These are phyloP conservation scores for Plebejus melissa DNA, from an alignment of 2,888 invertebrate species.

Conservation along the genomic window DNA sequence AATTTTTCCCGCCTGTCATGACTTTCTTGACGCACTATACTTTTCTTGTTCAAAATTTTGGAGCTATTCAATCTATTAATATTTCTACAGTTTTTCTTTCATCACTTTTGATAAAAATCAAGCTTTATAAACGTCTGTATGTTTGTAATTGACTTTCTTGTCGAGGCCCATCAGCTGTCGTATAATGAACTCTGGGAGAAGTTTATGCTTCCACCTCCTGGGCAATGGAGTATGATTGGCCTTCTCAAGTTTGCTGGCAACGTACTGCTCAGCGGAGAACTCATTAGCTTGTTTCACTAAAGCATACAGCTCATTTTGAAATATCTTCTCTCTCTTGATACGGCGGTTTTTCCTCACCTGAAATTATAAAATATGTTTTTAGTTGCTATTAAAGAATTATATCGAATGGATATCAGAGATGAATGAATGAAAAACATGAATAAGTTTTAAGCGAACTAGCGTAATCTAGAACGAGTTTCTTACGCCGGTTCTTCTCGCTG, in stretches of 20 bases:
- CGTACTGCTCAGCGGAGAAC: conserved; percentile 87
- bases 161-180: conserved; percentile 82
- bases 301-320: conserved; percentile 84
- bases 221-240: conserved; percentile 82
- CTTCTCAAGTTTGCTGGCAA: conserved; percentile 79
- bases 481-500: no score
- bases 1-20: no score
- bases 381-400: neutral
- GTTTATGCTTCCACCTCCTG: conserved; percentile 78
- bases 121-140: conserved; percentile 68
- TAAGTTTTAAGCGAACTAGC: no score
- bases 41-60: no score
- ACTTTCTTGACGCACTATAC: no score
- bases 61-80: neutral
- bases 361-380: conserved; percentile 39
- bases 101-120: conserved; percentile 35
- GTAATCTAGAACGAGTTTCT: no score
- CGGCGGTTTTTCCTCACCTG: conserved; percentile 83
- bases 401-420: no score
- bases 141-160: conserved; percentile 72
- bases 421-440: no score
- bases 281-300: conserved; percentile 85
- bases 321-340: conserved; percentile 86
- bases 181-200: conserved; percentile 83
- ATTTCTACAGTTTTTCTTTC: neutral